Evolutionary conservation across 1,140 invertebrate genomes (phyloP).

Genomic region (Bursaphelenchus mucronatus): DNA sequence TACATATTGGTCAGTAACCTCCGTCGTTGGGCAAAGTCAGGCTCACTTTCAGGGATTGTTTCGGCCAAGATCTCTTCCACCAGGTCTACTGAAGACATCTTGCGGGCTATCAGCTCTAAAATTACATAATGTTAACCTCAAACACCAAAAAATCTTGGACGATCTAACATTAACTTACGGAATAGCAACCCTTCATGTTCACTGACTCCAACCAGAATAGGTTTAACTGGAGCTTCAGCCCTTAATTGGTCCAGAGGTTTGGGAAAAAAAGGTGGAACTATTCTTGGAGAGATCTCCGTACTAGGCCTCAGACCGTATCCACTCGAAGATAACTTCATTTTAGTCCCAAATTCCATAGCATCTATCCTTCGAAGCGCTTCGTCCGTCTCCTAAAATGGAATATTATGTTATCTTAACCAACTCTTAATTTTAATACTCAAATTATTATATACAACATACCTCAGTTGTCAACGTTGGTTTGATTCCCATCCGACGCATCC

Average conservation of each 20-base stretch:
- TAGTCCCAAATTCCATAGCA: not conserved
- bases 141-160: not conserved
- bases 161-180: not conserved
- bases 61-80: not conserved
- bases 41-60: conserved; percentile 1
- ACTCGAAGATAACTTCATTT: not conserved
- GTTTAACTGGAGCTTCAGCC: not conserved
- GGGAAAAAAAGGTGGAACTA: not conserved
- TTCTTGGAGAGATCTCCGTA: not conserved
- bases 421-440: no score
- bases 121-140: not conserved
- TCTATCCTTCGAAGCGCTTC: conserved; percentile 1
- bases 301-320: not conserved
- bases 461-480: not conserved
- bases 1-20: not conserved
- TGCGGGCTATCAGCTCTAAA: conserved; percentile 7
- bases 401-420: conserved; percentile 4
- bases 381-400: not conserved
- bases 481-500: not conserved
- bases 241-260: not conserved
- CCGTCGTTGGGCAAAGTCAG: not conserved
- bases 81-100: not conserved
- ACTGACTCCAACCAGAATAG: conserved; percentile 10
- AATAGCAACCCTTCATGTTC: conserved; percentile 22
- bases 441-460: not conserved